Conservation (phyloP, 2,888 invertebrate genomes). For the Hymenopus coronatus region DNA sequence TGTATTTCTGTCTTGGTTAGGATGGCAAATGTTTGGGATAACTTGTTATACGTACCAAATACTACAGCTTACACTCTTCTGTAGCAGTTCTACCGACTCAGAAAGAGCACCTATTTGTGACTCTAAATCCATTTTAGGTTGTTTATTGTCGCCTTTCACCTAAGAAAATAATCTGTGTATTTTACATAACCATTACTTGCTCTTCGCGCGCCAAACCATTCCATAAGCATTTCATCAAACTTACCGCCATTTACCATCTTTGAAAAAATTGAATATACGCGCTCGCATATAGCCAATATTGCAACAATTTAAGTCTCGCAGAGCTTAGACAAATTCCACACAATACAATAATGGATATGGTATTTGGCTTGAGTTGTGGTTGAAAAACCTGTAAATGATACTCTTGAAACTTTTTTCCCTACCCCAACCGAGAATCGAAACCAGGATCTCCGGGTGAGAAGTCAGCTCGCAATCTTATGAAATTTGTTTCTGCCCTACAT, state of each 20-base stretch:
- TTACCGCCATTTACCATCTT: not conserved
- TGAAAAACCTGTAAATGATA: too few relatives aligned
- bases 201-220: not conserved
- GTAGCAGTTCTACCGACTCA: not conserved
- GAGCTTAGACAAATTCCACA: too few relatives aligned
- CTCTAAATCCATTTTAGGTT: not conserved
- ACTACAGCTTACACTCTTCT: not conserved
- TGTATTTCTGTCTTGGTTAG: not conserved
- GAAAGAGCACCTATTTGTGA: not conserved
- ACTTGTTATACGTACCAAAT: not conserved
- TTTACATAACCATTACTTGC: not conserved
- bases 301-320: too few relatives aligned
- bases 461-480: too few relatives aligned
- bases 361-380: too few relatives aligned
- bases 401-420: too few relatives aligned
- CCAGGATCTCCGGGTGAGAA: too few relatives aligned
- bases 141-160: not conserved
- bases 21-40: not conserved
- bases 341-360: too few relatives aligned
- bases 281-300: not conserved
- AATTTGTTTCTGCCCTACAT: too few relatives aligned
- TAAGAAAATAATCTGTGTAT: not conserved
- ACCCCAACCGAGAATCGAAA: too few relatives aligned
- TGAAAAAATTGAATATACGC: too few relatives aligned
- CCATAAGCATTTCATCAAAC: too few relatives aligned